Percentiles rank a stretch among this genome's conserved stretches.
Conservation (phyloP, 2,797 vertebrate species). For the Clarias pachynema region DNA sequence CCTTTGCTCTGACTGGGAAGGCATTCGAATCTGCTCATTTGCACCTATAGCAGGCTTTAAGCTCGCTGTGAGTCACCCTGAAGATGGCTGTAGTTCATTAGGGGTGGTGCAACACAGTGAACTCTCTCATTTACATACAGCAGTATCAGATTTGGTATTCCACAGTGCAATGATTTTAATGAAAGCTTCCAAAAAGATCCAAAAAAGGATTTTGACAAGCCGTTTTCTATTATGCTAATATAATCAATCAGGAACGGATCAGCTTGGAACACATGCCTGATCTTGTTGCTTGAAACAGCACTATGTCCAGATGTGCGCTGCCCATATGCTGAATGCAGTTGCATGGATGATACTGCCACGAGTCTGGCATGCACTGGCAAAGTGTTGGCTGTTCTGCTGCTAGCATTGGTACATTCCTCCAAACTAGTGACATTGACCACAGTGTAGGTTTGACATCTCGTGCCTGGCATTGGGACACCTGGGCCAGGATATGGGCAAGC, state of each 20-base stretch:
- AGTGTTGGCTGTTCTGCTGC: neutral
- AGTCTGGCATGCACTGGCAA: neutral
- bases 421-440: neutral
- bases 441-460: neutral
- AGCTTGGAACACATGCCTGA: neutral
- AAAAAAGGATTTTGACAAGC: neutral
- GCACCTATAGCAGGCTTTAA: neutral
- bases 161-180: neutral
- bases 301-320: neutral
- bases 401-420: neutral
- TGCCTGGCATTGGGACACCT: neutral
- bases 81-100: neutral
- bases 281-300: constrained; percentile 1
- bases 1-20: neutral
- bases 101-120: neutral
- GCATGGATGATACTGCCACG: neutral
- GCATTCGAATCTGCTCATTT: neutral
- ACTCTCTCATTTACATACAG: neutral
- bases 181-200: neutral
- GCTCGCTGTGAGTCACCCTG: neutral
- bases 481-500: neutral
- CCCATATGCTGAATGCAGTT: neutral
- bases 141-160: neutral
- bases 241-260: neutral
- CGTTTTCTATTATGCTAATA: neutral